Percentiles rank a stretch among this genome's conserved stretches.
Evolutionary conservation across 2,113 vertebrate genomes (phyloP).

Genomic region (Chascanopsetta lugubris): DNA sequence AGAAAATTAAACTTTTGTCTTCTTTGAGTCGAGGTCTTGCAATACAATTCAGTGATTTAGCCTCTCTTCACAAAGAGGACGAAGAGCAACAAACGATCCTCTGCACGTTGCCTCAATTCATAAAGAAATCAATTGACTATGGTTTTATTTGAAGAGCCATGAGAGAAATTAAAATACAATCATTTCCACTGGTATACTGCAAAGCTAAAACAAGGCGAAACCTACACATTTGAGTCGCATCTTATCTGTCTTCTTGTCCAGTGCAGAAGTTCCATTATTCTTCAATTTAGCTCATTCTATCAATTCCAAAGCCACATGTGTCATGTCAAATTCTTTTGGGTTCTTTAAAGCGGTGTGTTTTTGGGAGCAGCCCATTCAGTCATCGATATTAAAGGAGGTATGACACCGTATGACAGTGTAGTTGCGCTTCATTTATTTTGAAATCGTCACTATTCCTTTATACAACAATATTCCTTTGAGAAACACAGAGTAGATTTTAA

Average conservation of each 20-base stretch:
- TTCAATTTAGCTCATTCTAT: neutral
- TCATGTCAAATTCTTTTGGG: neutral
- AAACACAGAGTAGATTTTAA: constrained; percentile 35
- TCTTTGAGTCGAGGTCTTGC: constrained; percentile 9
- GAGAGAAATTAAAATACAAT: neutral
- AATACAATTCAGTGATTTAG: constrained; percentile 17
- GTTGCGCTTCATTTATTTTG: neutral
- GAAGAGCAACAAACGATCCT: neutral
- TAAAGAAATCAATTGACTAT: neutral
- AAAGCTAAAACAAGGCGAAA: too few relatives aligned
- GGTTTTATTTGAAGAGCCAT: neutral
- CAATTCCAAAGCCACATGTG: constrained; percentile 5
- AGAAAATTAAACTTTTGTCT: constrained; percentile 56
- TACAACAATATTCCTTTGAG: too few relatives aligned
- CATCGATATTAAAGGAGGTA: too few relatives aligned
- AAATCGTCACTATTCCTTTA: constrained; percentile 1
- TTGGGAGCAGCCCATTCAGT: neutral
- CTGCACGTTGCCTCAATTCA: neutral
- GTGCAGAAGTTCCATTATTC: neutral
- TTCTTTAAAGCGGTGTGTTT: too few relatives aligned
- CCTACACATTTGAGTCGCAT: neutral
- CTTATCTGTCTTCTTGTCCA: neutral
- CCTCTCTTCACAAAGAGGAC: neutral
- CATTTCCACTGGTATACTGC: neutral
- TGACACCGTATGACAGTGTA: too few relatives aligned